A percentile compares a stretch with the other conserved stretches of the same genome.
Evolutionary conservation across 2,113 vertebrate genomes (phyloP).

Genomic region (Urocynchramus pylzowi): DNA sequence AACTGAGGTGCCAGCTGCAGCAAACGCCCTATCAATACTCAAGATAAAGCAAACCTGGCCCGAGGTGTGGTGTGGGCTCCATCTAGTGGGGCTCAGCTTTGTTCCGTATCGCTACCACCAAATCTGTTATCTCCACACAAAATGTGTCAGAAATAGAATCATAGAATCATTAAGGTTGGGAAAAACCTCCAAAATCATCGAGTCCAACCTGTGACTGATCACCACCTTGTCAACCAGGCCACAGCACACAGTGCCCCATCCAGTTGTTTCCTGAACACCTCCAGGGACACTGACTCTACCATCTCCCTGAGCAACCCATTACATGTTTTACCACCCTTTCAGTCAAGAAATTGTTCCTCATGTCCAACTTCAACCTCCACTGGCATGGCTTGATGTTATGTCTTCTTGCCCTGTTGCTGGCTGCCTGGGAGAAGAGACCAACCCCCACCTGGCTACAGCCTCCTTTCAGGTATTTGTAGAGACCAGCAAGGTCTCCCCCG

Average conservation of each 20-base stretch:
- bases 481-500: not conserved
- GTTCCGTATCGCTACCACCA: fast-evolving
- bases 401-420: not conserved
- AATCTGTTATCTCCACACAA: not conserved
- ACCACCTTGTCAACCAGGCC: not conserved
- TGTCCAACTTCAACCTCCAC: not conserved
- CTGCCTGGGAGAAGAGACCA: not conserved
- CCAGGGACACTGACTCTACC: not conserved
- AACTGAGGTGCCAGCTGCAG: not conserved
- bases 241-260: not conserved
- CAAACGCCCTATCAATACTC: not conserved
- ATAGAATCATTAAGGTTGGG: not conserved
- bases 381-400: not conserved
- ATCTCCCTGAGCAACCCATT: not conserved
- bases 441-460: not conserved
- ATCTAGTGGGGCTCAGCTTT: constrained; percentile 18
- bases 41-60: not conserved
- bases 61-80: not conserved
- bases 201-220: not conserved
- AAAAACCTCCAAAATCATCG: not conserved
- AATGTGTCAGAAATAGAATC: not conserved
- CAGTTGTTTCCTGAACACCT: not conserved
- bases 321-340: not conserved
- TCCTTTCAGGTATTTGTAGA: not conserved
- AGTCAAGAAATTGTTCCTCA: not conserved